Conservation (phyloP, 2,888 invertebrate species). For the Platycheirus rosarum region DNA sequence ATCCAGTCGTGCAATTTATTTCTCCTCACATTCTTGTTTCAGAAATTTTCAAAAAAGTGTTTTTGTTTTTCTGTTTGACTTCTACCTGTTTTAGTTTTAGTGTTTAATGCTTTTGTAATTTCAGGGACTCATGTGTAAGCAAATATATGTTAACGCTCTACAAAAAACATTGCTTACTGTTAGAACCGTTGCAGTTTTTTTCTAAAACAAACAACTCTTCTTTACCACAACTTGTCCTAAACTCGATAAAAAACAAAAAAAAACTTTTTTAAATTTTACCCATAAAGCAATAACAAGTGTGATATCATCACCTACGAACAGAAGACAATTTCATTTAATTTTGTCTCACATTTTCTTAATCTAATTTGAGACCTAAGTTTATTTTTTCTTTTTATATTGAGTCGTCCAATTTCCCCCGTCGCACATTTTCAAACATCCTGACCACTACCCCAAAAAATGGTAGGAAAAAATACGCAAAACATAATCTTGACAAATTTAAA, state of each 20-base stretch:
- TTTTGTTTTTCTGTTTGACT: background rate
- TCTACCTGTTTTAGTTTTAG: no score
- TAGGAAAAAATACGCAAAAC: conserved; percentile 49
- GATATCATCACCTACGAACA: conserved; percentile 68
- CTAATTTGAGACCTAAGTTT: conserved; percentile 53
- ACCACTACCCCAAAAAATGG: background rate
- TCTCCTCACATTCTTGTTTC: no score
- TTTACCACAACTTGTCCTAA: background rate
- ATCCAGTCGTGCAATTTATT: no score
- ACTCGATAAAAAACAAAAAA: background rate
- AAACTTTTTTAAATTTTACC: background rate
- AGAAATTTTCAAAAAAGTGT: background rate
- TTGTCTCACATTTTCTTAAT: conserved; percentile 67
- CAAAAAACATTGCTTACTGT: no score
- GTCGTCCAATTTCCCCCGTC: background rate
- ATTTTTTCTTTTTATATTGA: conserved; percentile 1
- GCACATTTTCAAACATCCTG: background rate
- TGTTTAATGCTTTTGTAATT: no score
- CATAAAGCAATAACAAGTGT: conserved; percentile 35
- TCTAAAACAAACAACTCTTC: no score
- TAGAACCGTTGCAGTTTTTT: no score
- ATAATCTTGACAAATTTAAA: conserved; percentile 66
- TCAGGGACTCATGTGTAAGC: no score
- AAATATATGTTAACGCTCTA: no score
- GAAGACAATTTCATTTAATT: conserved; percentile 69